Conservation (phyloP, 2,888 invertebrate genomes). For the Campoletis raptor region DNA sequence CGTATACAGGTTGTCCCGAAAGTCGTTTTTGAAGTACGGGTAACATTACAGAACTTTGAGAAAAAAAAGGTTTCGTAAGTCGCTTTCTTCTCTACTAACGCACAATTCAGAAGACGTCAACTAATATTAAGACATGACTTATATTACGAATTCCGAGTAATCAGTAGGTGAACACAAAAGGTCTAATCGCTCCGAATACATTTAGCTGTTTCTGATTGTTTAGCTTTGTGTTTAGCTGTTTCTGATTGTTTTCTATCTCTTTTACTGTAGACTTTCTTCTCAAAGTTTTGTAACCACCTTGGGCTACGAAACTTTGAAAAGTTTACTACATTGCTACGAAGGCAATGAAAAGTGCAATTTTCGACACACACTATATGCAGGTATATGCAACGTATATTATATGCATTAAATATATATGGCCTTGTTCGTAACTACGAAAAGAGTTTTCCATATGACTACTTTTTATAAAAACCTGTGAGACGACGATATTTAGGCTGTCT, state of each 20-base stretch:
- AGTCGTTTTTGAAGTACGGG: not conserved
- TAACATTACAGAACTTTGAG: not conserved
- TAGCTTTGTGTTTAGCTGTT: no score
- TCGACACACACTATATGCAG: not conserved
- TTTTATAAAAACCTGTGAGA: conserved; percentile 74
- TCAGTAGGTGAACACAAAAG: not conserved
- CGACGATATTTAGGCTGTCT: conserved; percentile 76
- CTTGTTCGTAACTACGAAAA: conserved; percentile 56
- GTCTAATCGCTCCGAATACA: not conserved
- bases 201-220: not conserved
- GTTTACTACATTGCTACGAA: no score
- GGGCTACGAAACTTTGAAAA: not conserved
- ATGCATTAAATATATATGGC: conserved; percentile 25
- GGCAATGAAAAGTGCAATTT: not conserved
- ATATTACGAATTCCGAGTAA: not conserved
- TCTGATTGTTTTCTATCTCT: not conserved
- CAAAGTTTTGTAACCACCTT: not conserved
- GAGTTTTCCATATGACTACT: conserved; percentile 65
- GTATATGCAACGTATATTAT: not conserved
- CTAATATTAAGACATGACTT: not conserved
- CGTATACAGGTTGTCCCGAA: not conserved
- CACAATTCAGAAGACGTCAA: not conserved
- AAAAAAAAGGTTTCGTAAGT: not conserved
- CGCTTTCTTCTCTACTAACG: not conserved
- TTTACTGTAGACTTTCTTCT: not conserved